These are phyloP conservation scores for Apomyelois bistriatella DNA, from an alignment of 2,888 invertebrate genomes.

Conservation along the genomic window DNA sequence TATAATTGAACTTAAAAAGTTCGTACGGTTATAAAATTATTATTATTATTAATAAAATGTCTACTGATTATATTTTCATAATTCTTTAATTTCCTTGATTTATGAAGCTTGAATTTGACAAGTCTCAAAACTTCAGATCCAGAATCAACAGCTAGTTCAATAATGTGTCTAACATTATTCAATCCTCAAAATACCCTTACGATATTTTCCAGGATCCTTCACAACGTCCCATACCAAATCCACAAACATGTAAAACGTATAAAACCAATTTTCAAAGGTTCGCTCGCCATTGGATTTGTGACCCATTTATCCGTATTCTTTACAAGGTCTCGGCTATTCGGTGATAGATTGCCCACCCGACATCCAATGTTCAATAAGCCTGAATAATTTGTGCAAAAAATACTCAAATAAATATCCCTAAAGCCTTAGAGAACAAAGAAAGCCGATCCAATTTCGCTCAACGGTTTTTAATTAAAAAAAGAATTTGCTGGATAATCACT, in stretches of 20 bases:
- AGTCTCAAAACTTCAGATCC: too few relatives aligned
- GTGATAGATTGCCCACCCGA: constrained; percentile 59
- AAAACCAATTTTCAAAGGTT: constrained; percentile 60
- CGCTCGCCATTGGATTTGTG: constrained; percentile 47
- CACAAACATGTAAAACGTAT: constrained; percentile 47
- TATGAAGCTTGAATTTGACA: too few relatives aligned
- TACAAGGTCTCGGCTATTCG: constrained; percentile 46
- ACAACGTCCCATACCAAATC: constrained; percentile 36
- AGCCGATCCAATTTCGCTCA: constrained; percentile 44
- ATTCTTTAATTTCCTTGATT: too few relatives aligned
- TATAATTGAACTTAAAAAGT: too few relatives aligned
- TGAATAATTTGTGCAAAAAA: constrained; percentile 64
- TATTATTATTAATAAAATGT: too few relatives aligned
- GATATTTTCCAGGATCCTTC: constrained; percentile 14
- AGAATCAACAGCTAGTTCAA: neutral
- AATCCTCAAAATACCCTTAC: neutral
- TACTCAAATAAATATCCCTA: constrained; percentile 45
- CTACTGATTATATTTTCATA: too few relatives aligned
- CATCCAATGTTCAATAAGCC: constrained; percentile 60
- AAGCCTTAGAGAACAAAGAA: constrained; percentile 42
- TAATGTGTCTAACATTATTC: neutral
- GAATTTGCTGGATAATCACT: constrained; percentile 38
- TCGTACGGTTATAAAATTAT: too few relatives aligned
- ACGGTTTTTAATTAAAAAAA: constrained; percentile 49
- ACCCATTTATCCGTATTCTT: constrained; percentile 53